phyloP scores from a whole-genome alignment of 2,113 vertebrate species.

The Leucopsar rothschildi region DNA sequence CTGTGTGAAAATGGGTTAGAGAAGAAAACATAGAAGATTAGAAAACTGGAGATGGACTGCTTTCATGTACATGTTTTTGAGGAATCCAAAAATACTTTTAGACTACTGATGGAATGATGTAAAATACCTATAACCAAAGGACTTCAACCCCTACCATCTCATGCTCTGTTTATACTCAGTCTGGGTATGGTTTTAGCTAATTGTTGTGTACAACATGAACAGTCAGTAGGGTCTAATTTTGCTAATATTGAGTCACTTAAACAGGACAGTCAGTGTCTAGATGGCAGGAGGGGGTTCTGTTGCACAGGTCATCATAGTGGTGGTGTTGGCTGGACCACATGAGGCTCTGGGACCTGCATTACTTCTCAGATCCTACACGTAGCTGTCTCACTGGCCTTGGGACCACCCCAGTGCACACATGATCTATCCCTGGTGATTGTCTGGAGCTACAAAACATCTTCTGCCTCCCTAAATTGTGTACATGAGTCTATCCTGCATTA shows the following conservation, averaged over 20 bases:
- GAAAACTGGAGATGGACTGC: not conserved
- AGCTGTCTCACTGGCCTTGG: not conserved
- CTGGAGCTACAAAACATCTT: not conserved
- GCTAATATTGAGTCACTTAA: not conserved
- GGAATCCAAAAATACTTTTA: not conserved
- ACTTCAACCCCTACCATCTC: not conserved
- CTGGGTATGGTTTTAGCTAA: not conserved
- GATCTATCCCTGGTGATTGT: not conserved
- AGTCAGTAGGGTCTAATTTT: not conserved
- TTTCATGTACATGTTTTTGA: not conserved
- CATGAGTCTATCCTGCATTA: not conserved
- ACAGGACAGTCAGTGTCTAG: too few relatives aligned
- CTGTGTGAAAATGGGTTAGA: not conserved
- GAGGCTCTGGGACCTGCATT: not conserved
- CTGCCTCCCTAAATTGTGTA: not conserved
- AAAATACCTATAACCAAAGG: not conserved
- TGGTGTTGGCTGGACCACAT: not conserved
- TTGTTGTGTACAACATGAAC: not conserved
- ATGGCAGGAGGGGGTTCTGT: not conserved
- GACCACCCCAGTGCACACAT: rapidly evolving
- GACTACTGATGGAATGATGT: not conserved
- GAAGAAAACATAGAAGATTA: not conserved
- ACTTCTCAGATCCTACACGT: rapidly evolving
- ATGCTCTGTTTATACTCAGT: not conserved
- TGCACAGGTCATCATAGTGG: not conserved